A percentile compares a stretch with the other conserved stretches of the same genome.
Evolutionary conservation across 2,113 vertebrate genomes (phyloP).

Genomic region (Myotis brandtii): DNA sequence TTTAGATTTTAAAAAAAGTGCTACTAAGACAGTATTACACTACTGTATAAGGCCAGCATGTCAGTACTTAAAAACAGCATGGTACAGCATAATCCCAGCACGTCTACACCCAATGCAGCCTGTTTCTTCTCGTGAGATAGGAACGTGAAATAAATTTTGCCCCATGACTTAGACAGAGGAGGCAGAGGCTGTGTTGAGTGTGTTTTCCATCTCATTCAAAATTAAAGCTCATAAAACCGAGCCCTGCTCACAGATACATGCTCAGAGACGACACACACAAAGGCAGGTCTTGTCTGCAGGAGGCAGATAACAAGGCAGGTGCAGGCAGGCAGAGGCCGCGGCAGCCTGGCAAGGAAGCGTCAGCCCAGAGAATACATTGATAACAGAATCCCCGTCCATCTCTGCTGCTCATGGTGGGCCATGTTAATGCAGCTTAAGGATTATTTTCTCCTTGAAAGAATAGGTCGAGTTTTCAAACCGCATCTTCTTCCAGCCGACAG

Average conservation of each 20-base stretch:
- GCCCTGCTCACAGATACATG: not conserved
- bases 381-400: constrained; percentile 23
- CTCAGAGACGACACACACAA: not conserved
- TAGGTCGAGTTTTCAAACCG: constrained; percentile 59
- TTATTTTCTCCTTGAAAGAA: constrained; percentile 70
- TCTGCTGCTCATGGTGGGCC: not conserved
- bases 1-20: not conserved
- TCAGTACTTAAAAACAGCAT: not conserved
- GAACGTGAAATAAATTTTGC: not conserved
- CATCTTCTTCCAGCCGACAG: constrained; percentile 51
- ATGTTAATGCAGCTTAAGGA: constrained; percentile 57
- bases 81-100: not conserved
- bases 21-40: not conserved
- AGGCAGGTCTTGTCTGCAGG: constrained; percentile 47
- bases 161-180: not conserved
- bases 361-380: not conserved
- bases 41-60: not conserved
- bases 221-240: constrained; percentile 2
- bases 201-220: constrained; percentile 59
- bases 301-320: constrained; percentile 67
- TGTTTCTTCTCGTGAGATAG: not conserved
- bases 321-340: not conserved
- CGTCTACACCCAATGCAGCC: not conserved
- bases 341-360: not conserved
- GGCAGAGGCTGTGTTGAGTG: not conserved